phyloP scores from a whole-genome alignment of 2,113 vertebrate genomes.

The Trachemys scripta region DNA sequence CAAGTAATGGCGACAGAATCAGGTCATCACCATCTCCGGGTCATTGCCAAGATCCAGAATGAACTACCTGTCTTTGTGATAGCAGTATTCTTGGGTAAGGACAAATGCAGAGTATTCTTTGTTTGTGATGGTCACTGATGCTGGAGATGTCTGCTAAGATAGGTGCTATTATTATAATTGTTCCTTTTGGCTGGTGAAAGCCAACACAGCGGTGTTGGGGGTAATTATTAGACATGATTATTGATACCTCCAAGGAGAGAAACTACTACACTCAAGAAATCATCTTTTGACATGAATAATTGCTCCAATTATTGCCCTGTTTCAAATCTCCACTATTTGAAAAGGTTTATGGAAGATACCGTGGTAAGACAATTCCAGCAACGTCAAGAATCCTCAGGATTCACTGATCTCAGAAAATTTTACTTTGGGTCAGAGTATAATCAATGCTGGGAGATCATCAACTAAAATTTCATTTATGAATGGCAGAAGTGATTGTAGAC shows the following conservation, averaged over 20 bases:
- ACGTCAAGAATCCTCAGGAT: not conserved
- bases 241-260: constrained; percentile 23
- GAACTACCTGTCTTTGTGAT: constrained; percentile 18
- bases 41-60: not conserved
- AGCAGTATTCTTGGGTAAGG: constrained; percentile 17
- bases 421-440: not conserved
- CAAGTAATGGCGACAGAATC: not conserved
- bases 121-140: constrained; percentile 34
- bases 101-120: constrained; percentile 53
- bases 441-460: not conserved
- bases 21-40: not conserved
- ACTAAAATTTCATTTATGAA: not conserved
- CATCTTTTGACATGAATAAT: constrained; percentile 14
- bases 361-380: not conserved
- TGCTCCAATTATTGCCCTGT: not conserved
- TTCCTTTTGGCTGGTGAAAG: constrained; percentile 34
- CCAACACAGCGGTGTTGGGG: not conserved
- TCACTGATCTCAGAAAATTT: not conserved
- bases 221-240: constrained; percentile 21
- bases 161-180: constrained; percentile 40
- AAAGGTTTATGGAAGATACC: not conserved
- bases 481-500: not conserved
- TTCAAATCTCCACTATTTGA: not conserved
- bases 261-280: constrained; percentile 11
- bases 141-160: constrained; percentile 47